Percentiles rank a stretch among this genome's conserved stretches.
These are phyloP conservation scores for Actinernus sp. DNA, from an alignment of 92 coral and sea anemone species.

Conservation along the genomic window DNA sequence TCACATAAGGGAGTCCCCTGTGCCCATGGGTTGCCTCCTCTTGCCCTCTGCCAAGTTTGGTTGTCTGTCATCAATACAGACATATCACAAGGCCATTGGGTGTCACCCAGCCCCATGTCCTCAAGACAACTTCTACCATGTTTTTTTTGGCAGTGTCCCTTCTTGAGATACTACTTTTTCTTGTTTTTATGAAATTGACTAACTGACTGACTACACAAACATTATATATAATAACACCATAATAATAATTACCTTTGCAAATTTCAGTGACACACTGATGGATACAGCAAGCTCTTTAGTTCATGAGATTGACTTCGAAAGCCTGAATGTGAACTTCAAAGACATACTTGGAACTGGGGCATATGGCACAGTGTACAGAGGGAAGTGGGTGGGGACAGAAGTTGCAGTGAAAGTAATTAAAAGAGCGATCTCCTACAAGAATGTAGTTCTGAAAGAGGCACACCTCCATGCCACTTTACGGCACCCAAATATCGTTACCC, in stretches of 20 bases:
- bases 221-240: neutral
- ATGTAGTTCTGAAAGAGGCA: constrained; percentile 22
- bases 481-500: constrained; percentile 53
- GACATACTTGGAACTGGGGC: constrained; percentile 26
- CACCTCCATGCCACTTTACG: constrained; percentile 22
- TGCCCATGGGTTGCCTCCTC: no score
- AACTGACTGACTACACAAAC: neutral
- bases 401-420: constrained; percentile 34
- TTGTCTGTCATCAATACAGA: no score
- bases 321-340: constrained; percentile 7
- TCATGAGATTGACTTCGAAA: constrained; percentile 26
- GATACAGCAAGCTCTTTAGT: neutral
- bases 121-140: no score
- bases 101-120: no score
- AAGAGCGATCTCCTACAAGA: constrained; percentile 20
- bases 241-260: neutral
- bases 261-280: constrained; percentile 5
- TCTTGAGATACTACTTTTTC: no score
- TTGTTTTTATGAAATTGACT: neutral
- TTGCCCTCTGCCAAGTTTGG: no score
- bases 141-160: no score
- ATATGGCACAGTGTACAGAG: constrained; percentile 30
- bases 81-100: no score
- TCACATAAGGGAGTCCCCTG: no score
- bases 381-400: constrained; percentile 40